A percentile compares a stretch with the other conserved stretches of the same genome.
These are phyloP conservation scores for Danionella cerebrum DNA, from an alignment of 2,113 vertebrate species.

Conservation along the genomic window DNA sequence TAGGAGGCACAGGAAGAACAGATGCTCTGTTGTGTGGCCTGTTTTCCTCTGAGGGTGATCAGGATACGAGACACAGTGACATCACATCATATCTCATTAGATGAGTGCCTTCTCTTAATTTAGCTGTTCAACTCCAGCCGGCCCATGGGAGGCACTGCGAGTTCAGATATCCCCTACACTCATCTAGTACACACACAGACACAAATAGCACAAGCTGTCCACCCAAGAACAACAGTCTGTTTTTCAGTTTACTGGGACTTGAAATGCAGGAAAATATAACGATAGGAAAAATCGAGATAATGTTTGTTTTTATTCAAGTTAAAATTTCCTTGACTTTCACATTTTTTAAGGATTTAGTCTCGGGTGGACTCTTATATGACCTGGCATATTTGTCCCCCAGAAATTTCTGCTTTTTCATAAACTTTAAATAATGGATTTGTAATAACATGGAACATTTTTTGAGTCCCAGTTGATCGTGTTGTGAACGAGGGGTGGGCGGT, in stretches of 20 bases:
- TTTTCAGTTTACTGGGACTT: conserved; percentile 36
- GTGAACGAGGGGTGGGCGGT: no score
- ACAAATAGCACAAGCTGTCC: not conserved
- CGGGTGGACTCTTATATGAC: no score
- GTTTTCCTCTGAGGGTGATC: conserved; percentile 19
- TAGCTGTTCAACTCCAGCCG: conserved; percentile 26
- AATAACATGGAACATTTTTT: no score
- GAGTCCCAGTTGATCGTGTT: no score
- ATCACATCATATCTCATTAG: conserved; percentile 33
- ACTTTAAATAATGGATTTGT: no score
- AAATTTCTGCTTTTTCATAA: no score
- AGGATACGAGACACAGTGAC: conserved; percentile 24
- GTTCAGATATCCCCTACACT: conserved; percentile 26
- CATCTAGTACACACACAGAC: conserved; percentile 25
- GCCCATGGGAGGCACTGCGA: conserved; percentile 16
- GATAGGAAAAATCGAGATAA: no score
- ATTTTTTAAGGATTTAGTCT: no score
- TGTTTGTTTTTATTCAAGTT: no score
- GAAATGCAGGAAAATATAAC: not conserved
- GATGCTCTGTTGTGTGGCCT: not conserved
- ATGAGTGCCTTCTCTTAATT: conserved; percentile 36
- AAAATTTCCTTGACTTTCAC: no score
- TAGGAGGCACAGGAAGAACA: conserved; percentile 10
- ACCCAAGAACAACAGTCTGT: conserved; percentile 48
- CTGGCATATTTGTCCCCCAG: no score